Percentiles rank a stretch among this genome's conserved stretches.
These are phyloP conservation scores for Pyrrhia umbra DNA, from an alignment of 2,888 invertebrate species.

Conservation along the genomic window DNA sequence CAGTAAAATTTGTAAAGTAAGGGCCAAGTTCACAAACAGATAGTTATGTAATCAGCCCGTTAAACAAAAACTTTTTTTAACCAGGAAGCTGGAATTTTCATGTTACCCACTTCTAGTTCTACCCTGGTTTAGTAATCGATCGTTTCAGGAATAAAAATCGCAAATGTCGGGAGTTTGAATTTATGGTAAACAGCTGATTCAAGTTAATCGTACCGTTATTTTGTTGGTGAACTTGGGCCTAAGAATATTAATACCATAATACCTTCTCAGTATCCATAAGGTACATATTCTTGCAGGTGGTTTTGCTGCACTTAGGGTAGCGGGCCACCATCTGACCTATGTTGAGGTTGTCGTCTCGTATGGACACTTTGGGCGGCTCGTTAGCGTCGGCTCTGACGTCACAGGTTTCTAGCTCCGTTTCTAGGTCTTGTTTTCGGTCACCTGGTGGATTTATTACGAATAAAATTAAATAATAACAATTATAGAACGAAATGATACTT, in stretches of 20 bases:
- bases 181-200: too few relatives aligned
- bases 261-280: conserved; percentile 93
- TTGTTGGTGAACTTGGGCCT: background rate
- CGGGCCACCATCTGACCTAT: conserved; percentile 92
- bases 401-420: conserved; percentile 91
- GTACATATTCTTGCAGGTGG: conserved; percentile 93
- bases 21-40: too few relatives aligned
- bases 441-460: conserved; percentile 65
- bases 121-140: too few relatives aligned
- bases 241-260: background rate
- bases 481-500: conserved; percentile 34
- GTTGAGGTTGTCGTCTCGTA: conserved; percentile 93
- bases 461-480: background rate
- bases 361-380: conserved; percentile 90
- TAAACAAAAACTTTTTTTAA: too few relatives aligned
- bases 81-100: too few relatives aligned
- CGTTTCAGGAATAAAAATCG: too few relatives aligned
- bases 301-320: conserved; percentile 91
- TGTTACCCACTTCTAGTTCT: too few relatives aligned
- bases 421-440: conserved; percentile 88
- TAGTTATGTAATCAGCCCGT: too few relatives aligned
- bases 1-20: too few relatives aligned
- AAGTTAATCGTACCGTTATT: too few relatives aligned
- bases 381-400: conserved; percentile 90
- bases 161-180: too few relatives aligned